Conservation (phyloP, 1,140 invertebrate species). For the Magallana ariakensis region DNA sequence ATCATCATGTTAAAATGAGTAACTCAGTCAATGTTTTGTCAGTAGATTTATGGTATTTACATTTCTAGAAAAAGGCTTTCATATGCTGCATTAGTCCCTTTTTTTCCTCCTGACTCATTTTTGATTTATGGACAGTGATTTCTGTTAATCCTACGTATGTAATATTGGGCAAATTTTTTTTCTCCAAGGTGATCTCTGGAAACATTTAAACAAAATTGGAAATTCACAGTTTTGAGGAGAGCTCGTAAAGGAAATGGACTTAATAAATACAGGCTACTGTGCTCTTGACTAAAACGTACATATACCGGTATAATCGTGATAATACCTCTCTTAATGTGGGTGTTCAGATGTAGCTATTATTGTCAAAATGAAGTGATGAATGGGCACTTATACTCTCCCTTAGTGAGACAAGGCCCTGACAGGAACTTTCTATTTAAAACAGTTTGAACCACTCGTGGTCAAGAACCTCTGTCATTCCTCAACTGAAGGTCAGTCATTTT, state of each 20-base stretch:
- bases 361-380: conserved; percentile 27
- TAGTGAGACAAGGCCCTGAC: not conserved
- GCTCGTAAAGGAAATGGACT: not conserved
- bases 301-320: conserved; percentile 36
- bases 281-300: not conserved
- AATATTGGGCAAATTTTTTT: too few relatives aligned
- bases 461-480: not conserved
- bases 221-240: too few relatives aligned
- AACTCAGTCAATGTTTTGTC: conserved; percentile 1
- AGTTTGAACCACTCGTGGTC: not conserved
- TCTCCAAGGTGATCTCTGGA: too few relatives aligned
- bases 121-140: too few relatives aligned
- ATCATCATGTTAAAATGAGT: conserved; percentile 6
- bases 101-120: too few relatives aligned
- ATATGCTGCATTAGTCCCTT: too few relatives aligned
- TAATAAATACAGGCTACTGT: not conserved
- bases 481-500: not conserved
- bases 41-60: not conserved
- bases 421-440: not conserved
- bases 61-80: not conserved
- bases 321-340: conserved; percentile 9
- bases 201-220: too few relatives aligned
- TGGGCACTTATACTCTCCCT: not conserved
- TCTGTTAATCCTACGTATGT: too few relatives aligned
- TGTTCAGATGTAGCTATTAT: conserved; percentile 9